phyloP scores from a whole-genome alignment of 1,140 invertebrate genomes.

The Zophobas atratus region DNA sequence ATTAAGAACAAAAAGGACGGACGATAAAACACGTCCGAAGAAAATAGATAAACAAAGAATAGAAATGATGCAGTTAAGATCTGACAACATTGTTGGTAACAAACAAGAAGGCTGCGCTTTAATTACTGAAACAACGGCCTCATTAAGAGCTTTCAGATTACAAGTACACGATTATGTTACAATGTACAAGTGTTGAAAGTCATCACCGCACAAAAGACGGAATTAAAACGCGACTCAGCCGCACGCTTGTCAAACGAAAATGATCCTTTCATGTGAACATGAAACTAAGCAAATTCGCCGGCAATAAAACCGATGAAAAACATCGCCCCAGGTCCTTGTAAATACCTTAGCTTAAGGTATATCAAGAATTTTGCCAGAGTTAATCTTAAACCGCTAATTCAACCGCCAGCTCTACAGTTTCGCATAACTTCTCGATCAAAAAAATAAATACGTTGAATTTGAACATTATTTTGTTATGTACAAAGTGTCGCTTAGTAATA shows the following conservation, averaged over 20 bases:
- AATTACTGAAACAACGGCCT: constrained; percentile 62
- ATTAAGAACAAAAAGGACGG: constrained; percentile 49
- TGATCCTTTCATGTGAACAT: constrained; percentile 35
- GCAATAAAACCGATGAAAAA: constrained; percentile 27
- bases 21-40: constrained; percentile 16
- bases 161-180: constrained; percentile 61
- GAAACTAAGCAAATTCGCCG: constrained; percentile 16
- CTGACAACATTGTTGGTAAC: constrained; percentile 59
- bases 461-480: too few relatives aligned
- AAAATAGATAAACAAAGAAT: constrained; percentile 60
- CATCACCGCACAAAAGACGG: constrained; percentile 37
- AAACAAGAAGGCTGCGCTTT: constrained; percentile 58
- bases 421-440: too few relatives aligned
- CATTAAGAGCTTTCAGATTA: constrained; percentile 61
- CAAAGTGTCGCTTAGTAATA: too few relatives aligned
- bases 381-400: constrained; percentile 12
- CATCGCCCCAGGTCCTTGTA: neutral
- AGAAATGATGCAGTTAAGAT: constrained; percentile 56
- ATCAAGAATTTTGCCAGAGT: neutral
- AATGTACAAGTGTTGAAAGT: constrained; percentile 43
- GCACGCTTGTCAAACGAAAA: constrained; percentile 28
- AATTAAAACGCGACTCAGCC: constrained; percentile 38
- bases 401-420: neutral
- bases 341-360: neutral
- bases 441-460: too few relatives aligned